Conservation (phyloP, 1,140 invertebrate genomes). For the Cotesia chilonis region DNA sequence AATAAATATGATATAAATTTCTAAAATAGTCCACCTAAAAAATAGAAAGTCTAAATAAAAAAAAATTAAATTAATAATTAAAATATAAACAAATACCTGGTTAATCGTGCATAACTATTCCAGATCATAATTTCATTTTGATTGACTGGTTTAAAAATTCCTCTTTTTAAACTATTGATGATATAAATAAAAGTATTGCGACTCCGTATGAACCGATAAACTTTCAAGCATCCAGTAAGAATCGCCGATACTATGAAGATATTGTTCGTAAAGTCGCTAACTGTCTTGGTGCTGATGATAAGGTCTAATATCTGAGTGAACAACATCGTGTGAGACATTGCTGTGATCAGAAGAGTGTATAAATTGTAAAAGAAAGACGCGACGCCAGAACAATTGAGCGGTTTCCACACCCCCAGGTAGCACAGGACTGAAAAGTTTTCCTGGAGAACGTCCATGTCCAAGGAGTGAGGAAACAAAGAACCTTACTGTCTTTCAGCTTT, state of each 20-base stretch:
- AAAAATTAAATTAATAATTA: too few relatives aligned
- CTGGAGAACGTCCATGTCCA: not conserved
- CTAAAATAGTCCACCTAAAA: too few relatives aligned
- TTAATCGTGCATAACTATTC: too few relatives aligned
- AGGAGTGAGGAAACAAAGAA: too few relatives aligned
- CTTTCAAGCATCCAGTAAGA: not conserved
- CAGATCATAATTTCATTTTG: too few relatives aligned
- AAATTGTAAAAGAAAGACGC: not conserved
- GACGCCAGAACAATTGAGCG: not conserved
- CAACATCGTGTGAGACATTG: not conserved
- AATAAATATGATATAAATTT: too few relatives aligned
- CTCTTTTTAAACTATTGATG: not conserved
- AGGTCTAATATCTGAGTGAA: not conserved
- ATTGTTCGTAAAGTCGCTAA: not conserved
- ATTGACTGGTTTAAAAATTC: not conserved
- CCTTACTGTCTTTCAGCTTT: too few relatives aligned
- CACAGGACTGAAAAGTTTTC: constrained; percentile 1
- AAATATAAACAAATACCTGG: too few relatives aligned
- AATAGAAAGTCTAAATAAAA: too few relatives aligned
- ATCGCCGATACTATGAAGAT: not conserved
- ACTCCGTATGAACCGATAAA: not conserved
- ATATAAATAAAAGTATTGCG: not conserved
- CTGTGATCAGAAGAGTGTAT: not conserved
- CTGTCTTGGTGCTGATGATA: not conserved
- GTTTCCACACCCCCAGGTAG: not conserved